Conservation (phyloP, 1,140 invertebrate genomes). For the Gryon sp. region DNA sequence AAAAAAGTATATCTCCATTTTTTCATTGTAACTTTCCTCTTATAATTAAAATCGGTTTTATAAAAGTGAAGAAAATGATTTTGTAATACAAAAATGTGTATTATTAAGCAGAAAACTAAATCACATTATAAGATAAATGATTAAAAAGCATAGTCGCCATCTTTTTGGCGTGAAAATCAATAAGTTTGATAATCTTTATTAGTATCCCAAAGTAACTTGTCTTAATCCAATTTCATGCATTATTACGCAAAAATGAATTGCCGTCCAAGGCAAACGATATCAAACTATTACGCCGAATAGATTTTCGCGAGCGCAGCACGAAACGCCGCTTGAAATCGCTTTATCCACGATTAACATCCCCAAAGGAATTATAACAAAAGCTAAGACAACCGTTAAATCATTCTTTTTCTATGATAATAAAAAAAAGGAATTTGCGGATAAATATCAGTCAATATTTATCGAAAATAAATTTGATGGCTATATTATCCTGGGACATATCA, state of each 20-base stretch:
- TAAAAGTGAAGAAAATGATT: too few species aligned
- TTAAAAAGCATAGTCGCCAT: too few species aligned
- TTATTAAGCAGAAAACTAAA: too few species aligned
- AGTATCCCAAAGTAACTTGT: slow-evolving; percentile 19
- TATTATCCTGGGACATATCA: slow-evolving; percentile 12
- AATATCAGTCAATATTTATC: slow-evolving; percentile 36
- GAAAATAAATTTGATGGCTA: slow-evolving; percentile 18
- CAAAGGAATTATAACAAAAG: slow-evolving; percentile 26
- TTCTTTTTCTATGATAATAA: slow-evolving; percentile 22
- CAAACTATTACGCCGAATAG: slow-evolving; percentile 32
- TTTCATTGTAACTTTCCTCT: too few species aligned
- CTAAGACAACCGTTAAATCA: slow-evolving; percentile 46
- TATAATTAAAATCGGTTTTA: too few species aligned
- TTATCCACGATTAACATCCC: slow-evolving; percentile 42
- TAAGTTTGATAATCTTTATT: slow-evolving; percentile 20
- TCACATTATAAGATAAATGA: too few species aligned
- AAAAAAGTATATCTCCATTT: too few species aligned
- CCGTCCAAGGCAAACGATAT: slow-evolving; percentile 24
- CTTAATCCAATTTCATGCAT: slow-evolving; percentile 45
- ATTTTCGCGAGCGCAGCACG: slow-evolving; percentile 26
- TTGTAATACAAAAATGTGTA: too few species aligned
- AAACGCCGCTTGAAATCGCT: slow-evolving; percentile 20
- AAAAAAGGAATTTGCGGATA: neutral
- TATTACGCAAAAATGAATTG: slow-evolving; percentile 44
- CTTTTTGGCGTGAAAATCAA: too few species aligned